Evolutionary conservation across 2,113 vertebrate genomes (phyloP).

Genomic region (Oryzias javanicus): DNA sequence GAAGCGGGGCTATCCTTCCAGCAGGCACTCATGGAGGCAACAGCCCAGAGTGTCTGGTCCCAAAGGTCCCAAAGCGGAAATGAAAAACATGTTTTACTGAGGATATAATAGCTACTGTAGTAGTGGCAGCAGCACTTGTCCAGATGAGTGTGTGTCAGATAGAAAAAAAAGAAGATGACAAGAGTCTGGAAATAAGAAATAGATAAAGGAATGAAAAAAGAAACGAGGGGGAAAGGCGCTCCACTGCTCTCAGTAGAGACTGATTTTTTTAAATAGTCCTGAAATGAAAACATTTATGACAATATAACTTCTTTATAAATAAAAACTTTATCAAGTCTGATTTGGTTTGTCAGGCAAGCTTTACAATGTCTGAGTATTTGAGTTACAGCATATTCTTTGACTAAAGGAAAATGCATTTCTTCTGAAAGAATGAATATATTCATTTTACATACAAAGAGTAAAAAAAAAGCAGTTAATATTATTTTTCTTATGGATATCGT

Average conservation of each 20-base stretch:
- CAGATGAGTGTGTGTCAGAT: conserved; percentile 16
- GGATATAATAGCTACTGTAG: conserved; percentile 50
- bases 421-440: neutral
- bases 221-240: neutral
- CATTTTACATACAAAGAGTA: too few species aligned
- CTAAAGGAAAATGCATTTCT: too few species aligned
- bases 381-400: too few species aligned
- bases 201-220: neutral
- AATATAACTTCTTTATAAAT: too few species aligned
- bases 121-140: conserved; percentile 30
- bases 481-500: too few species aligned
- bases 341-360: too few species aligned
- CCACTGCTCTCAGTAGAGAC: too few species aligned
- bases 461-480: too few species aligned
- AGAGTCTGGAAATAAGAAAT: neutral
- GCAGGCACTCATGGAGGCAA: conserved; percentile 38
- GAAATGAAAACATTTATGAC: too few species aligned
- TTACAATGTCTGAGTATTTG: too few species aligned
- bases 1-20: conserved; percentile 34
- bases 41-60: conserved; percentile 38
- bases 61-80: conserved; percentile 60
- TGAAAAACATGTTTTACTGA: conserved; percentile 70
- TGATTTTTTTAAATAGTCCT: too few species aligned
- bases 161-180: conserved; percentile 9
- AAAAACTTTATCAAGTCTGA: too few species aligned